These are phyloP conservation scores for Drosophila pruinosa DNA, from an alignment of 1,140 invertebrate genomes.

Conservation along the genomic window DNA sequence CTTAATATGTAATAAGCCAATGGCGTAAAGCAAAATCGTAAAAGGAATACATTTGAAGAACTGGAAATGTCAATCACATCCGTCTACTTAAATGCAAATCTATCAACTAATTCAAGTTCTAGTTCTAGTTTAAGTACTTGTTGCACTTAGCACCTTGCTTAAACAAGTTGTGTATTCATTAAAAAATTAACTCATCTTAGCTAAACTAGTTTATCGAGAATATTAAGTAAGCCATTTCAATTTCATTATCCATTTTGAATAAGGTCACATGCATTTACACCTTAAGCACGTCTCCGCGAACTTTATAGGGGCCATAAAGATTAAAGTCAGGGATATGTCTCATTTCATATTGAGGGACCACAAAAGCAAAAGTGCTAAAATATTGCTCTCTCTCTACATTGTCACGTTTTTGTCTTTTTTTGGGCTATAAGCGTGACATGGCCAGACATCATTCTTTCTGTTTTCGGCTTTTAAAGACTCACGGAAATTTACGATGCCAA, in stretches of 20 bases:
- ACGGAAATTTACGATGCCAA: slow-evolving; percentile 60
- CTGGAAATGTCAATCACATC: slow-evolving; percentile 16
- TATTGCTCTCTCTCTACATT: slow-evolving; percentile 40
- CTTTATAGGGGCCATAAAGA: slow-evolving; percentile 24
- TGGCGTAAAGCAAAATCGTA: not conserved
- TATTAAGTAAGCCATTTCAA: slow-evolving; percentile 16
- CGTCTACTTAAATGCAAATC: slow-evolving; percentile 24
- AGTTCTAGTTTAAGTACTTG: not conserved
- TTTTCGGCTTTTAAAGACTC: slow-evolving; percentile 17
- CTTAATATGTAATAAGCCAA: not conserved
- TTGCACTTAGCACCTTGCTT: not conserved
- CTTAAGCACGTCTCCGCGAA: slow-evolving; percentile 15
- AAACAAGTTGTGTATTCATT: slow-evolving; percentile 14
- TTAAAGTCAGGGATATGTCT: slow-evolving; percentile 22
- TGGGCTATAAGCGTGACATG: slow-evolving; percentile 52
- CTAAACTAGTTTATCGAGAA: slow-evolving; percentile 31
- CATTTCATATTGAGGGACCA: not conserved
- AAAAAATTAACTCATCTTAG: slow-evolving; percentile 45
- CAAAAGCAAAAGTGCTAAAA: not conserved
- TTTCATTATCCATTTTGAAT: not conserved
- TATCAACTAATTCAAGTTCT: slow-evolving; percentile 1
- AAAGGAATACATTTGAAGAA: slow-evolving; percentile 18
- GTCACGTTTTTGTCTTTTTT: slow-evolving; percentile 51
- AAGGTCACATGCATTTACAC: slow-evolving; percentile 28
- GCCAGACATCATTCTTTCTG: slow-evolving; percentile 31